Conservation (phyloP, 1,140 invertebrate genomes). For the Parasteatoda tepidariorum region DNA sequence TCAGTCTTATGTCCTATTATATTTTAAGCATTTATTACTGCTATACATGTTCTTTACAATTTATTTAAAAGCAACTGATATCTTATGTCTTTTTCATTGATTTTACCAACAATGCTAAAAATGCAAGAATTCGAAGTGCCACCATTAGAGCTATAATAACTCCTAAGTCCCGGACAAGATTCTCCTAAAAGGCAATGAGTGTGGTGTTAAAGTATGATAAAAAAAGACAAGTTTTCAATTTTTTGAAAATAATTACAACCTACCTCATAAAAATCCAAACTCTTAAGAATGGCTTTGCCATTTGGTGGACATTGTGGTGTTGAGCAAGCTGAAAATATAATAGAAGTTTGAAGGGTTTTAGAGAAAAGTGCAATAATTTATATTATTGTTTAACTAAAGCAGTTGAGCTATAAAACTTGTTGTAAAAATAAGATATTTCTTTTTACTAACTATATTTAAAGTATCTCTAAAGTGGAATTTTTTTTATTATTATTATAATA, state of each 20-base stretch:
- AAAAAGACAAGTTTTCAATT: no score
- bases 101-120: slow-evolving; percentile 75
- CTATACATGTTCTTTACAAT: no score
- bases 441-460: no score
- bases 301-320: slow-evolving; percentile 65
- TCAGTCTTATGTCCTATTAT: no score
- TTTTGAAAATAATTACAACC: slow-evolving; percentile 52
- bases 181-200: no score
- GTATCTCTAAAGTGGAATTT: no score
- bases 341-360: neutral
- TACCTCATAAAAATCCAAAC: slow-evolving; percentile 82
- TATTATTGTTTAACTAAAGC: neutral
- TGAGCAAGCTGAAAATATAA: slow-evolving; percentile 57
- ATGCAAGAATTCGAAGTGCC: slow-evolving; percentile 82
- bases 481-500: no score
- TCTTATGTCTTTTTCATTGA: slow-evolving; percentile 61
- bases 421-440: neutral
- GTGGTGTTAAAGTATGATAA: no score
- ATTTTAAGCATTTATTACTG: no score
- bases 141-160: slow-evolving; percentile 79
- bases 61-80: no score
- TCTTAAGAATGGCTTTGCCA: slow-evolving; percentile 82
- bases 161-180: slow-evolving; percentile 79
- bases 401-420: neutral
- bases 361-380: neutral